Evolutionary conservation across 2,797 vertebrate species (phyloP), one percentile per base, ranked within the genome.

Genomic region (Scomberomorus guttatus): DNA sequence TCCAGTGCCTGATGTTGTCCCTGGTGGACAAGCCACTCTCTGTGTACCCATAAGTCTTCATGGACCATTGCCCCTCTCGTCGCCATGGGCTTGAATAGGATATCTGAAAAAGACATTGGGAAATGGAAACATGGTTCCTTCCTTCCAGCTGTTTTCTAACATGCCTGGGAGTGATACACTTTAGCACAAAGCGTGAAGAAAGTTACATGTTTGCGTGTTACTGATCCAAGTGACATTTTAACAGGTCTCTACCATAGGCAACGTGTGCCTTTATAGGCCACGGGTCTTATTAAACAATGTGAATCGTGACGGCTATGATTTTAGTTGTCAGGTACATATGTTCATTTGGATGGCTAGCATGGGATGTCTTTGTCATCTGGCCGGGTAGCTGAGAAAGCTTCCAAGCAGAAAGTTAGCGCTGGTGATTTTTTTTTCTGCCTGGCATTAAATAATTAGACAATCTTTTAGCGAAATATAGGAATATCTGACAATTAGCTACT

Each of bases 21-120:
- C 76, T 68, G 82, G 64, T 75, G 91, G 87, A 87, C 87, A 71
- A 87, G 87, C 89, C 89, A 90, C 87, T 88, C 69, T 85, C 48
- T 84, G 80, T 80, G 80, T 52, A 78, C 84, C 89, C 88, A 88
- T 52, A 85, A 58, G 48, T 83, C 83, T 69, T 89, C 86, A 85
- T 84, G 82, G 73, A 87, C 68, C 84, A 88, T 82, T 50, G 68
- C 72, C 79, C 70, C 63, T 63, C 59, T 87, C 76, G 79, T 82
- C 44, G 81, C 77, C 80, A 86, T 77, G 50, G 71, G 79, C 61
- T 20, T 87, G 13, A 83, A 44, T 2, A 17, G 34, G 37, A 72
- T 29, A 84, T 61, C 90, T 92, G 22, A 34, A 52, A 17, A 57
- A 27, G 7, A 14, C 5, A 80, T 17, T 11, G 3, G 25, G 14